Conservation (phyloP, 2,797 vertebrate species). For the Thunnus albacares region DNA sequence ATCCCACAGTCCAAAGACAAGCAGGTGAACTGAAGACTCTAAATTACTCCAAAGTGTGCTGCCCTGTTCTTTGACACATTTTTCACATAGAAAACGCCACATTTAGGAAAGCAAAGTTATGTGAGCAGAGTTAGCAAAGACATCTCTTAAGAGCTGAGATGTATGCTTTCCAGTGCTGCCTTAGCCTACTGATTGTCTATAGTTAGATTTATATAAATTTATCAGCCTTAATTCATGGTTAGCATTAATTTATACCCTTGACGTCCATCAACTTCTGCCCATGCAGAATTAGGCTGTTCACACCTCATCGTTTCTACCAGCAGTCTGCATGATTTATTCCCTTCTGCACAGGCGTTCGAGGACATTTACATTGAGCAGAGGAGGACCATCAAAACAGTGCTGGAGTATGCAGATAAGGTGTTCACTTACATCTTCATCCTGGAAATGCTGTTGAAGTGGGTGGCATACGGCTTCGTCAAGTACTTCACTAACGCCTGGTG, state of each 20-base stretch:
- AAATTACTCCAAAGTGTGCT: no score
- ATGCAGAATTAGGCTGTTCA: not conserved
- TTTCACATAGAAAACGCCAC: no score
- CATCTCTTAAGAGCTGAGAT: no score
- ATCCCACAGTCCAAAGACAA: no score
- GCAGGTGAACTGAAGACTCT: no score
- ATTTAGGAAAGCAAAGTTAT: no score
- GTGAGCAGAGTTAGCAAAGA: no score
- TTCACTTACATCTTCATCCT: conserved; percentile 98
- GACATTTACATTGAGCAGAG: conserved; percentile 97
- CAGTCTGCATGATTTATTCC: not conserved
- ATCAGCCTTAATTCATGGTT: not conserved
- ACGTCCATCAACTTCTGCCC: no score
- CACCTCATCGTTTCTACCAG: not conserved
- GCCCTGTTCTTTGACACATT: no score
- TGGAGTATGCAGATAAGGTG: conserved; percentile 98
- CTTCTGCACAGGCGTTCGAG: conserved; percentile 92
- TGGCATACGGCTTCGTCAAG: conserved; percentile 96
- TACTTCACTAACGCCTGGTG: conserved; percentile 99
- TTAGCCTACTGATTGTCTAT: not conserved
- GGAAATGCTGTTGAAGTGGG: conserved; percentile 99
- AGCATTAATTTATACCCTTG: no score
- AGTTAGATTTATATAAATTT: not conserved
- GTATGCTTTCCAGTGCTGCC: no score
- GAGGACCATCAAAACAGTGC: conserved; percentile 93